A percentile compares a stretch with the other conserved stretches of the same genome.
Evolutionary conservation across 2,797 vertebrate genomes (phyloP).

Genomic region (Sternotherus odoratus): DNA sequence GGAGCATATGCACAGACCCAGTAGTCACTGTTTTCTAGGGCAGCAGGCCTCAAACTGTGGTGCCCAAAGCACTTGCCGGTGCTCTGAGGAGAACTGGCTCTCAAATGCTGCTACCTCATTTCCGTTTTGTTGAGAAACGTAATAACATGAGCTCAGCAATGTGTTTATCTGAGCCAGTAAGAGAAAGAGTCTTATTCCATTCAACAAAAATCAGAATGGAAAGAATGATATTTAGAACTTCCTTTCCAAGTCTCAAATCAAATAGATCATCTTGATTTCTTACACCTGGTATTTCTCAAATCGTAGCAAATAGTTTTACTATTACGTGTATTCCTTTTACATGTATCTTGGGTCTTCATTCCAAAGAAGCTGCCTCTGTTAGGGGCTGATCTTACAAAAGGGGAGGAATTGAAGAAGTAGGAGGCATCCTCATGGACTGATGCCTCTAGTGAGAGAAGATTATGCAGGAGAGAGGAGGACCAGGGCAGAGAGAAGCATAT

Average conservation of each 20-base stretch:
- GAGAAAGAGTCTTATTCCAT: too few species aligned
- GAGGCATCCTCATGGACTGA: background rate
- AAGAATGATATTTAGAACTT: too few species aligned
- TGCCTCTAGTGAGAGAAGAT: background rate
- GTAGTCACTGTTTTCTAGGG: background rate
- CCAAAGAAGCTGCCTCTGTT: background rate
- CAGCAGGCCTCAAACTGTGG: background rate
- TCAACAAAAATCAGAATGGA: too few species aligned
- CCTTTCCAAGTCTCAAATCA: too few species aligned
- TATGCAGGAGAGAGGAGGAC: background rate
- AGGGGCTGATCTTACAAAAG: background rate
- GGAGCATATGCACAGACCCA: background rate
- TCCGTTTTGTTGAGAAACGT: too few species aligned
- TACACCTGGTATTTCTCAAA: too few species aligned
- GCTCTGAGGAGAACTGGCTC: background rate
- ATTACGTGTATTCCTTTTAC: too few species aligned
- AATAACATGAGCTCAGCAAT: too few species aligned
- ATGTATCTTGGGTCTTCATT: background rate
- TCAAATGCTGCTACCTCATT: background rate
- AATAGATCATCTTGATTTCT: too few species aligned
- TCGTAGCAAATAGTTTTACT: too few species aligned
- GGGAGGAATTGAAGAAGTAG: background rate
- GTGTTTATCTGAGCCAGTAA: too few species aligned
- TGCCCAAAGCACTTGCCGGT: background rate
- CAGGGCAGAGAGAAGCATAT: background rate